phyloP scores from a whole-genome alignment of 2,888 invertebrate genomes.

The Drosophila anomalipes region DNA sequence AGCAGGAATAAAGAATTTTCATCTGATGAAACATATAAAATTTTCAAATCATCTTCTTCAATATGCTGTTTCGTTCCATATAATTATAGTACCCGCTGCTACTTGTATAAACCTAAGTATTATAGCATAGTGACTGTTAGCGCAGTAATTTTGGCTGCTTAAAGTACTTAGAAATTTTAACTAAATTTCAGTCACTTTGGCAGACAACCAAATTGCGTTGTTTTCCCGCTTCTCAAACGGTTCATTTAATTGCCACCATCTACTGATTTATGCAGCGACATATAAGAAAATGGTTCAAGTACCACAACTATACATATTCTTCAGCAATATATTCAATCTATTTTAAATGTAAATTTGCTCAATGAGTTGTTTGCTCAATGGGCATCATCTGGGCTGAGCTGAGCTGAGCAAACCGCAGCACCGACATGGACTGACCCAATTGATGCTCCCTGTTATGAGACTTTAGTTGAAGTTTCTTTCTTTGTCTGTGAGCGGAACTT shows the following conservation, averaged over 20 bases:
- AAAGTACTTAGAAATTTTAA: conserved; percentile 23
- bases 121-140: conserved; percentile 13
- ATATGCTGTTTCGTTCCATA: neutral
- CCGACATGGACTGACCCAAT: conserved; percentile 37
- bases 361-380: conserved; percentile 21
- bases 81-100: neutral
- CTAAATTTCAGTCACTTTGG: conserved; percentile 66
- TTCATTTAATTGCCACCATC: conserved; percentile 48
- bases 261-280: conserved; percentile 46
- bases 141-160: conserved; percentile 7
- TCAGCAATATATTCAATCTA: conserved; percentile 20
- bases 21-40: neutral
- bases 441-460: conserved; percentile 21
- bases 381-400: conserved; percentile 22
- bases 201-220: conserved; percentile 66
- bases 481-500: conserved; percentile 18
- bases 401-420: conserved; percentile 6
- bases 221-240: conserved; percentile 43
- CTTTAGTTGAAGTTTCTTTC: conserved; percentile 18
- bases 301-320: neutral
- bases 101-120: neutral
- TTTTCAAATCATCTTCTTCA: neutral
- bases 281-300: neutral
- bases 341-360: conserved; percentile 47
- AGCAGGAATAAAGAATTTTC: neutral